Percentiles rank a stretch among this genome's conserved stretches.
Evolutionary conservation across 2,888 invertebrate species (phyloP).

Genomic region (Hirtodrosophila trivittata): DNA sequence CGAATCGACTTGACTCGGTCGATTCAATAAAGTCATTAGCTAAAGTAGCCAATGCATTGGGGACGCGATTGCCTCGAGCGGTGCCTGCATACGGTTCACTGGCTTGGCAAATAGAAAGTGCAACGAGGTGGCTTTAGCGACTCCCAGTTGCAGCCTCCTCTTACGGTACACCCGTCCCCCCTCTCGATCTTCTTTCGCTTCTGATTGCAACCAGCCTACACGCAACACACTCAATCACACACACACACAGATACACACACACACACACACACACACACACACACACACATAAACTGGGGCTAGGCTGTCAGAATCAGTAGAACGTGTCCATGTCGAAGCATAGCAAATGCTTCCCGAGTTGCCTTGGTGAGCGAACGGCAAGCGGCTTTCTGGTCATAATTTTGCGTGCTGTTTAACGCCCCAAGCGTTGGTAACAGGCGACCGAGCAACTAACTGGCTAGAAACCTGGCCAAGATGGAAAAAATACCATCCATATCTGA

Average conservation of each 20-base stretch:
- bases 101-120: constrained; percentile 72
- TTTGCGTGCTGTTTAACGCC: constrained; percentile 54
- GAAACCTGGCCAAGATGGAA: constrained; percentile 16
- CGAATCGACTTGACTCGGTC: constrained; percentile 31
- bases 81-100: constrained; percentile 61
- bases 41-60: constrained; percentile 70
- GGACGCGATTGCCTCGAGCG: constrained; percentile 36
- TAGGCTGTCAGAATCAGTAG: constrained; percentile 48
- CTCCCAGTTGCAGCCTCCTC: constrained; percentile 24
- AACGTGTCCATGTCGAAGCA: constrained; percentile 57
- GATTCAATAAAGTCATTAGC: constrained; percentile 77
- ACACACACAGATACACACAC: constrained; percentile 4
- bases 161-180: neutral
- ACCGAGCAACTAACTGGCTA: constrained; percentile 36
- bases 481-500: neutral
- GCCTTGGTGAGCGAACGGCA: constrained; percentile 1
- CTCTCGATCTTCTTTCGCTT: neutral
- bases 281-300: constrained; percentile 4
- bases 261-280: constrained; percentile 5
- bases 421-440: constrained; percentile 38
- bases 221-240: constrained; percentile 2
- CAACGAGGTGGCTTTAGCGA: constrained; percentile 43
- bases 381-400: constrained; percentile 47
- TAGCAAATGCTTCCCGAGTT: constrained; percentile 25
- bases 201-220: constrained; percentile 7